Base-by-base conservation (phyloP, 2,888 invertebrate species). In the Pristionchus japonicus region DNA sequence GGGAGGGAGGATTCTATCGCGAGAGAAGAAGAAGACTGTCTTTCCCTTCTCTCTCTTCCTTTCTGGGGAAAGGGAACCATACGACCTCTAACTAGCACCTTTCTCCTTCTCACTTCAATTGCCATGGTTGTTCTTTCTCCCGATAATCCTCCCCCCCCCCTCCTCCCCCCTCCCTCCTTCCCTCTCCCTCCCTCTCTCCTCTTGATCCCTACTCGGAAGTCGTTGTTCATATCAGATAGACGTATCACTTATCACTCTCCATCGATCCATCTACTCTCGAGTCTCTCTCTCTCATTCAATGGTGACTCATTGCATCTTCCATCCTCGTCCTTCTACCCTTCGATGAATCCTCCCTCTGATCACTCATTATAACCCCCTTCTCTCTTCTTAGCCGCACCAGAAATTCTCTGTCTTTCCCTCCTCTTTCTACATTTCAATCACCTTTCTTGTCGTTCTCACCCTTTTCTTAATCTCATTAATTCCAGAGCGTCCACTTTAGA, bases 31-130 rank as follows among this genome's bases (percentile, higher is more conserved):
- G 52, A 52, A 52, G 52, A 52, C 52, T 20, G 37, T 70, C 70
- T 70, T 11, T 37, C 37, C 3, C 37, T 17, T 34, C 17, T 27
- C 15, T 34, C 37, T 70, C 34, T 17, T 70, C n/a, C 70, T 20
- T 70, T 20, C n/a, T 70, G 23, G 13, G 70, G 23, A n/a, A n/a
- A n/a, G 37, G 13, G 70, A 70, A 70, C 70, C 70, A 70, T 70
- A 70, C 70, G 37, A 70, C 70, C 70, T 70, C 70, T 70, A 70
- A 70, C 70, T 70, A 70, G 17, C 70, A 23, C 37, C 70, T 70
- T 27, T 70, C 70, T 70, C n/a, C 34, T 70, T 70, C 27, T 64
- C 64, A 64, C 64, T 64, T 31, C 64, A 64, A 27, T 64, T 64
- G 27, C 31, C 70, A 70, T 70, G 70, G 34, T 70, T 37, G n/a